Base-by-base conservation (phyloP, 2,113 vertebrate genomes). In the Hemicordylus capensis region DNA sequence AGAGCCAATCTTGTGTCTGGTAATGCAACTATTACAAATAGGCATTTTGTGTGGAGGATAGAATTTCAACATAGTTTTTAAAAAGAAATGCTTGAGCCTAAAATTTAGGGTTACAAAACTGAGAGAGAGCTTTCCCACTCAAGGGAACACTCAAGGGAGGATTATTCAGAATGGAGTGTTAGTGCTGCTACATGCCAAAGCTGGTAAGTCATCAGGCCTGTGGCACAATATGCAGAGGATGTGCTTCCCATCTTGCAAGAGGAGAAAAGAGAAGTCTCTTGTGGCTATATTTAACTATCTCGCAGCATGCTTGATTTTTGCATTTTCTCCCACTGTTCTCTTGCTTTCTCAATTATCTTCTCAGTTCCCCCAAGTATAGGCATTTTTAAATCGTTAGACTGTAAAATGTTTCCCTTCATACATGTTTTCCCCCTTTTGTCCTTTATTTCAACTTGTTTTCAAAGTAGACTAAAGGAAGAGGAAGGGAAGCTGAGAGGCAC, bases 161-260 rank as follows among this genome's bases (percentile, higher is more conserved):
- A 84, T 83, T 86, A 91, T 83, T 92, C 10, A 74, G 70, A 90
- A 87, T 86, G 85, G 88, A 92, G 93, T 88, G 89, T 85, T 89
- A 95, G 93, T 92, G 91, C 91, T 95, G 92, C 93, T 95, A 87
- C 95, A 95, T 96, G 96, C 96, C 95, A 94, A 95, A 96, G 88
- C 94, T 93, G 97, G 97, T 98, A 96, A 98, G 97, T 97, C 24
- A 28, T 88, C 66, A 87, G 85, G 70, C 84, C 0, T 72, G 61
- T 39, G 58, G 75, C 1, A 2, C 44, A 76, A 79, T 90, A 73
- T 86, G 90, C 83, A 87, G 84, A 90, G 86, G 93, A 88, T 91
- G 84, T 85, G 80, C 84, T 90, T 93, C 82, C 84, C 86, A 44
- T 89, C 85, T 74, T 76, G 66, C 59, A 76, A 66, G n/a, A 9